A percentile compares a stretch with the other conserved stretches of the same genome.
phyloP scores from a whole-genome alignment of 1,140 invertebrate species.

The Ericerus pela region DNA sequence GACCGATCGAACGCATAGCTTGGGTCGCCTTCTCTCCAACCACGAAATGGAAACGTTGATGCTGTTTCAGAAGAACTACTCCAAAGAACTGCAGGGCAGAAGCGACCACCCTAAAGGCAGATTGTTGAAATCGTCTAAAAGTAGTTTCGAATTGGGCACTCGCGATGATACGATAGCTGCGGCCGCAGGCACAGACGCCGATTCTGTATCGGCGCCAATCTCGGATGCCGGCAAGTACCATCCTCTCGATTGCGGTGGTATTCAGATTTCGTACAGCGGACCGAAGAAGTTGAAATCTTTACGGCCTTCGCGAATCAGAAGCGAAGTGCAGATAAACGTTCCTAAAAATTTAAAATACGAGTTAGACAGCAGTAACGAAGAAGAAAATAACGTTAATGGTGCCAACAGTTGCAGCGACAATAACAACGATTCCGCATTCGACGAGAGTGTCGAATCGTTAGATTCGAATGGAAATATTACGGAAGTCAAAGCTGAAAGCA shows the following conservation, averaged over 20 bases:
- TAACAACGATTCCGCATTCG: constrained; percentile 7
- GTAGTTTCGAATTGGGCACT: background rate
- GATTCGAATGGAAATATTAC: constrained; percentile 2
- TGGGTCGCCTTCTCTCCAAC: background rate
- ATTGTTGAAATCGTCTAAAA: background rate
- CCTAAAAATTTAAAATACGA: constrained; percentile 1
- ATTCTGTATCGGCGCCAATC: background rate
- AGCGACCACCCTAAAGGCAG: background rate
- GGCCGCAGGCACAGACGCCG: too few species aligned
- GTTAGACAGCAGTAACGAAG: background rate
- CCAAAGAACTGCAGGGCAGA: background rate
- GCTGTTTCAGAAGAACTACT: constrained; percentile 1
- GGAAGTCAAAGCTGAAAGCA: constrained; percentile 7
- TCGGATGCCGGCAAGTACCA: too few species aligned
- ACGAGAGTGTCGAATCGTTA: constrained; percentile 1
- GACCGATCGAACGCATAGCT: background rate
- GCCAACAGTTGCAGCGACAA: too few species aligned
- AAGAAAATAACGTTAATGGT: too few species aligned
- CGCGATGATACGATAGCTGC: background rate
- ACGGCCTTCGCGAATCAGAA: constrained; percentile 25
- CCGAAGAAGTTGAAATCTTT: constrained; percentile 47
- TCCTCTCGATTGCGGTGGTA: constrained; percentile 42
- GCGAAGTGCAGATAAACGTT: constrained; percentile 1
- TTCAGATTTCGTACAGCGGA: constrained; percentile 46
- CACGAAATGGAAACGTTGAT: constrained; percentile 5